Evolutionary conservation across 30 jellyfish, hydroid and myxozoan genomes (phyloP), one percentile per base, ranked within the genome.

Genomic region (Hydra vulgaris): DNA sequence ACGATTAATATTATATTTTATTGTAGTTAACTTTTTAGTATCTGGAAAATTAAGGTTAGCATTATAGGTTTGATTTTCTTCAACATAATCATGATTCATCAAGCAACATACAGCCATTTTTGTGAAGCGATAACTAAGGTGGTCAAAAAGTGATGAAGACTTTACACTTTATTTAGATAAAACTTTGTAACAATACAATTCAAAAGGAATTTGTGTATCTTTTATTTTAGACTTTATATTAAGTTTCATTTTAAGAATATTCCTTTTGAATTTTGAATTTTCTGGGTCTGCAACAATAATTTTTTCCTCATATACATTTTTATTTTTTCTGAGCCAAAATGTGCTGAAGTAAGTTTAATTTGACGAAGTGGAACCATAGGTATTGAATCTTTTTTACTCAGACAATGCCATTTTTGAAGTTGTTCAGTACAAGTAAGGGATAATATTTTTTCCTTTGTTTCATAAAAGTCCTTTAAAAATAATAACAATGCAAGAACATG

Each of bases 341-440:
- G 26, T 18, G 85, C 85, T 66, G 87, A 80, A 21, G 68, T 80
- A 61, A 66, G 26, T 80, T 80, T 80, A 70, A 80, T 80, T 15
- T 80, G 27, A 1, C 83, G 72, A 15, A 80, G 52, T 12, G 87
- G 87, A 40, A 80, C 54, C 87, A 80, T 80, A 27, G 84, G 87
- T 8, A 70, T 80, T 61, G 83, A 80, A 23, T 80, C 81, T 66
- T 80, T 80, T 15, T 27, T 70, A 21, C 81, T 66, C 70, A 82
- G 20, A 18, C 85, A 17, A 55, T 80, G 83, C n/a, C 87, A 80
- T 53, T 80, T 80, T 25, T 66, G 61, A 68, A 20, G 25, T 68
- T 68, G 82, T 27, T 80, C 26, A 66, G 87, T 80, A 70, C 68
- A 66, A 8, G 87, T 80, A 23, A 80, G 70, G 18, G 71, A 25